Percentiles rank a stretch among this genome's conserved stretches.
phyloP scores from a whole-genome alignment of 2,888 invertebrate genomes.

The Physocephala rufipes region DNA sequence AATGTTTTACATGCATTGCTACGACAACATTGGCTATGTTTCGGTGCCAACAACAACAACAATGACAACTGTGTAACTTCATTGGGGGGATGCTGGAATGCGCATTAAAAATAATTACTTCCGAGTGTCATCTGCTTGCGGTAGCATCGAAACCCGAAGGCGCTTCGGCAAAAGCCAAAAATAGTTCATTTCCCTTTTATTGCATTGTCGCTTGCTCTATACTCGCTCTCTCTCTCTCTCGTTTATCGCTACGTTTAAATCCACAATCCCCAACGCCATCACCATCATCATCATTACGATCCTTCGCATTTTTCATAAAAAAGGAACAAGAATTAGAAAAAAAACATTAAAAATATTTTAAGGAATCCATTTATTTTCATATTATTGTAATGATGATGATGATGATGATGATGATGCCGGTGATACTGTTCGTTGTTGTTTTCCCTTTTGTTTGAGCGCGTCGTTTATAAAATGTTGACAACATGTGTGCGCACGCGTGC shows the following conservation, averaged over 20 bases:
- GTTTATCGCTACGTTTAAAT: background rate
- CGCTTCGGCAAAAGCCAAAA: constrained; percentile 24
- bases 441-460: background rate
- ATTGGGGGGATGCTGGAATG: constrained; percentile 41
- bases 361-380: background rate
- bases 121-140: constrained; percentile 54
- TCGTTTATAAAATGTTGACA: constrained; percentile 25
- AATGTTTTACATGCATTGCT: no score
- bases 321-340: background rate
- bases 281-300: background rate
- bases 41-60: constrained; percentile 25
- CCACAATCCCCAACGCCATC: background rate
- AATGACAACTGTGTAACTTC: constrained; percentile 16
- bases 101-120: constrained; percentile 60
- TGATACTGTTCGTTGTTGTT: constrained; percentile 7
- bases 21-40: no score
- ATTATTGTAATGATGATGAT: no score
- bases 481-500: constrained; percentile 46
- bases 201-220: background rate
- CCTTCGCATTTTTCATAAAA: background rate
- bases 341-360: background rate
- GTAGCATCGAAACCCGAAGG: background rate
- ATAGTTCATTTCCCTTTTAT: constrained; percentile 18
- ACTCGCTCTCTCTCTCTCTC: background rate
- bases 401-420: no score